Evolutionary conservation across 2,888 invertebrate species (phyloP).

Genomic region (Caenorhabditis doughertyi): DNA sequence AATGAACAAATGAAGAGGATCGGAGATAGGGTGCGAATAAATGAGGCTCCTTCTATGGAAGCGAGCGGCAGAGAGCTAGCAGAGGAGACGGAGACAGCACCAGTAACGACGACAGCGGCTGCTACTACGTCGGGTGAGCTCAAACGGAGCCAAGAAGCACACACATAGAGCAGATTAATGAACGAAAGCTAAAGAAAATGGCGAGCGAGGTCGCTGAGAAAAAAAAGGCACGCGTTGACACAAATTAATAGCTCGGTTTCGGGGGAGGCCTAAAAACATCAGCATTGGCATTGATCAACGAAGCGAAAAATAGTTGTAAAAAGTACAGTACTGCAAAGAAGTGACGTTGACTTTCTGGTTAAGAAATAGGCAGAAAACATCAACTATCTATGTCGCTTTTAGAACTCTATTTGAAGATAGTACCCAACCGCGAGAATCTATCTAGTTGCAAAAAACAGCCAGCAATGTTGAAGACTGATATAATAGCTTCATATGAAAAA

Average conservation of each 20-base stretch:
- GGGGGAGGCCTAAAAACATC: not conserved
- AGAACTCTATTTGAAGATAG: too few relatives aligned
- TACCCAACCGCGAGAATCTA: too few relatives aligned
- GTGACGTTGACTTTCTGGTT: too few relatives aligned
- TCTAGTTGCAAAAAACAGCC: too few relatives aligned
- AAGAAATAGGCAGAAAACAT: too few relatives aligned
- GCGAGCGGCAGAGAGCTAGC: not conserved
- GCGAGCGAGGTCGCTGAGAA: not conserved
- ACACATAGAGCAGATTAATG: constrained; percentile 15
- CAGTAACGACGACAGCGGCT: constrained; percentile 5
- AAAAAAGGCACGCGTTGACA: constrained; percentile 8
- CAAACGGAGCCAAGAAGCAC: constrained; percentile 37
- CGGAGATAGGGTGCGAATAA: constrained; percentile 31
- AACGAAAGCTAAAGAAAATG: constrained; percentile 22
- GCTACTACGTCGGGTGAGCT: constrained; percentile 17
- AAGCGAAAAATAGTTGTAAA: too few relatives aligned
- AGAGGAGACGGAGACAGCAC: constrained; percentile 24
- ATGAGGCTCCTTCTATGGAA: constrained; percentile 30
- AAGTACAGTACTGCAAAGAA: too few relatives aligned
- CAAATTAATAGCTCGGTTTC: not conserved
- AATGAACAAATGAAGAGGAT: not conserved
- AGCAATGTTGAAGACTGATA: too few relatives aligned
- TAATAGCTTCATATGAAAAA: too few relatives aligned
- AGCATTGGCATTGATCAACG: too few relatives aligned
- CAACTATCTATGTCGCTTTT: too few relatives aligned